A percentile compares a stretch with the other conserved stretches of the same genome.
Conservation (phyloP, 2,113 vertebrate genomes). For the Psilopsiagon aymara region DNA sequence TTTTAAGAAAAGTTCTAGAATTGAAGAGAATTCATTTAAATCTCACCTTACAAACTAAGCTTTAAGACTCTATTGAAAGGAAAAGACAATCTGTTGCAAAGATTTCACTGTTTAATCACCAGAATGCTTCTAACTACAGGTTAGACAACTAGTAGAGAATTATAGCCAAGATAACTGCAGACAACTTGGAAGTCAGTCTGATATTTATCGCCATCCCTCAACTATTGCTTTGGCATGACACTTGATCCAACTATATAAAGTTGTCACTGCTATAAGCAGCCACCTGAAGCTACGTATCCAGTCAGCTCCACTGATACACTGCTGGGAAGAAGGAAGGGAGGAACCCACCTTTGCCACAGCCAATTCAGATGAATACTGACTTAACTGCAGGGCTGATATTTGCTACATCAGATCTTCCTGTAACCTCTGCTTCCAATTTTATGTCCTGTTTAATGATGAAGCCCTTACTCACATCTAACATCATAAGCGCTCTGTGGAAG, state of each 20-base stretch:
- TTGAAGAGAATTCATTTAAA: not conserved
- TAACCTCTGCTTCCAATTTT: not conserved
- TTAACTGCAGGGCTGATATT: too few relatives aligned
- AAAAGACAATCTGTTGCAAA: not conserved
- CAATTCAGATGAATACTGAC: fast-evolving
- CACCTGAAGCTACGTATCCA: not conserved
- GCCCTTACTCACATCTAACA: not conserved
- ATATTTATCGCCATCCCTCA: not conserved
- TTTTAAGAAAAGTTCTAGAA: not conserved
- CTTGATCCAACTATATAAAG: not conserved
- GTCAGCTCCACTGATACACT: not conserved
- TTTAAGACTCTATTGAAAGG: not conserved
- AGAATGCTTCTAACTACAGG: not conserved
- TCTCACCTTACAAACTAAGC: not conserved
- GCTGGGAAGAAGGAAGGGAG: not conserved
- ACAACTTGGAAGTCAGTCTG: not conserved
- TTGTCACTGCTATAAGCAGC: not conserved
- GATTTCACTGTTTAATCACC: not conserved
- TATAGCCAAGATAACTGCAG: not conserved
- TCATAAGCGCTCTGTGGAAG: fast-evolving
- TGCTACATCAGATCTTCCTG: fast-evolving
- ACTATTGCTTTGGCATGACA: not conserved
- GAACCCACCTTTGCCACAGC: not conserved
- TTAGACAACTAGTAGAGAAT: not conserved
- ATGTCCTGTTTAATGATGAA: not conserved